Percentiles rank a stretch among this genome's conserved stretches.
These are phyloP conservation scores for Cosmia pyralina DNA, from an alignment of 2,888 invertebrate genomes.

Conservation along the genomic window DNA sequence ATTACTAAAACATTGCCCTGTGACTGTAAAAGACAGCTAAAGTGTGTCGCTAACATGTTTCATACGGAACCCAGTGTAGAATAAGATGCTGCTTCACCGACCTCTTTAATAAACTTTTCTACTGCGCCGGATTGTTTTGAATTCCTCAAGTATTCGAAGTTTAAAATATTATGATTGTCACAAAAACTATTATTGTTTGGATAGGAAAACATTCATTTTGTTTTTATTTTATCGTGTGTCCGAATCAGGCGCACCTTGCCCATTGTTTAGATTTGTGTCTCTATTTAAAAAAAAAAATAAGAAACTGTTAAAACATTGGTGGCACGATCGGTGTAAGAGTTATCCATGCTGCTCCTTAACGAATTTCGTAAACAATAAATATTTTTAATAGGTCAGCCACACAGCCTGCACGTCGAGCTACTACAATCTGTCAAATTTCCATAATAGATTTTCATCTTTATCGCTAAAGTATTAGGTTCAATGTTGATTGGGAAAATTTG, in stretches of 20 bases:
- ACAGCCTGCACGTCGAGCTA: no score
- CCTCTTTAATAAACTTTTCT: not conserved
- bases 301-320: conserved; percentile 1
- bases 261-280: conserved; percentile 4
- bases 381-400: no score
- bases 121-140: conserved; percentile 1
- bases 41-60: not conserved
- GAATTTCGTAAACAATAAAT: no score
- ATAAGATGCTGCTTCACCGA: not conserved
- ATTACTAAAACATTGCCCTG: not conserved
- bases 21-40: not conserved
- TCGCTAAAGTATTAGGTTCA: no score
- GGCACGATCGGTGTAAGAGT: not conserved
- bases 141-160: not conserved
- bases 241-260: not conserved
- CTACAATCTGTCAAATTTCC: no score
- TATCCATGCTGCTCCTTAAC: not conserved
- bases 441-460: no score
- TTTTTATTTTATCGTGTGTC: conserved; percentile 3
- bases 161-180: conserved; percentile 27
- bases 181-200: conserved; percentile 7
- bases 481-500: no score
- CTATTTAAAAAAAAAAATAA: conserved; percentile 7
- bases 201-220: conserved; percentile 23
- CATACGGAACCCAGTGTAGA: not conserved